These are phyloP conservation scores for Venturia canescens DNA, from an alignment of 1,140 invertebrate genomes.

Conservation along the genomic window DNA sequence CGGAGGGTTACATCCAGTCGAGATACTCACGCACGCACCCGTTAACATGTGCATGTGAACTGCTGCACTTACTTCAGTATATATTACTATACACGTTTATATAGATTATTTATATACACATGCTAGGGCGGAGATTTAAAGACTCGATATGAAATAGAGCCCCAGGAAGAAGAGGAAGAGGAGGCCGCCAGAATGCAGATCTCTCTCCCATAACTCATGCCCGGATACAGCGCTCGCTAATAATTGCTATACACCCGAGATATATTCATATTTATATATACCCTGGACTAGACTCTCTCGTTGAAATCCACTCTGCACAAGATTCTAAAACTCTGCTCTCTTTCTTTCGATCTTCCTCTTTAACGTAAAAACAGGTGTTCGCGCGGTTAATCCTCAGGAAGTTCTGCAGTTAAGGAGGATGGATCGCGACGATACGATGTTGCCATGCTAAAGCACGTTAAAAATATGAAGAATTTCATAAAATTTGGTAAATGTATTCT, in stretches of 20 bases:
- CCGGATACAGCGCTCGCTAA: conserved; percentile 48
- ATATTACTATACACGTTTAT: conserved; percentile 25
- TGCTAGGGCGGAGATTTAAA: conserved; percentile 51
- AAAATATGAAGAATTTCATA: too few species aligned
- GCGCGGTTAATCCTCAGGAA: too few species aligned
- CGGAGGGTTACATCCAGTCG: not conserved
- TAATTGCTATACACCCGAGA: conserved; percentile 53
- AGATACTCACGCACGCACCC: not conserved
- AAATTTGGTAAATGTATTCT: too few species aligned
- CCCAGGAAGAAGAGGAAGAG: conserved; percentile 41
- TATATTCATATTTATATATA: conserved; percentile 21
- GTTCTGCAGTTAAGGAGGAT: too few species aligned
- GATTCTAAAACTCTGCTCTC: conserved; percentile 2
- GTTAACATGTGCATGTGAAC: too few species aligned
- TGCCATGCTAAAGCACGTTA: too few species aligned
- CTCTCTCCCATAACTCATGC: conserved; percentile 56
- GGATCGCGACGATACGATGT: too few species aligned
- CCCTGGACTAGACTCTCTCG: conserved; percentile 14
- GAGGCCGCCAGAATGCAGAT: conserved; percentile 52
- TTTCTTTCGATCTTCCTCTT: too few species aligned
- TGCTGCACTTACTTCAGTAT: too few species aligned
- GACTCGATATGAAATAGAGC: conserved; percentile 55
- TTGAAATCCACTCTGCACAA: conserved; percentile 31
- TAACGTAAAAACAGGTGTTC: too few species aligned
- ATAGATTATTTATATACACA: conserved; percentile 6